These are phyloP conservation scores for Diarsia rubi DNA, from an alignment of 2,888 invertebrate species.

Conservation along the genomic window DNA sequence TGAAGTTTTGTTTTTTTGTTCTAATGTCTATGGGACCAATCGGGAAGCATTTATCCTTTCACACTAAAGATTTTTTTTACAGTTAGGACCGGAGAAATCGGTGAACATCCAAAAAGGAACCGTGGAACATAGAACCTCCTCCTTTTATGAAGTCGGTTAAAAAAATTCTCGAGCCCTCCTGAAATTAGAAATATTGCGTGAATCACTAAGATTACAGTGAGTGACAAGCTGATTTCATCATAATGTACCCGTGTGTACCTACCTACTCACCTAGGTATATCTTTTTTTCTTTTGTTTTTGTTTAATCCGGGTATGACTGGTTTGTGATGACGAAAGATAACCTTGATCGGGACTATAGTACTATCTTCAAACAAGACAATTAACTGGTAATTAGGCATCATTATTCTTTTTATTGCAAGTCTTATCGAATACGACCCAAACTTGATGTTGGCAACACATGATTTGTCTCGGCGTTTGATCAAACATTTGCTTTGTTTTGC, in stretches of 20 bases:
- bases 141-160: no score
- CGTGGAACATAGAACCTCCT: no score
- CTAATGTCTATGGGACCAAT: no score
- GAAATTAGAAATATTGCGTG: no score
- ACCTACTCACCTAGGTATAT: neutral
- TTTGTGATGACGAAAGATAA: constrained; percentile 10
- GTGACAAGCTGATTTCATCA: neutral
- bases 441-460: constrained; percentile 22
- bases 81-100: no score
- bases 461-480: neutral
- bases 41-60: no score
- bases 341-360: constrained; percentile 4
- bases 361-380: constrained; percentile 16
- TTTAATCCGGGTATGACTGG: constrained; percentile 2
- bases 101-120: no score
- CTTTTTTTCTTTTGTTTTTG: constrained; percentile 2
- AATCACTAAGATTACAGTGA: neutral
- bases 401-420: constrained; percentile 6
- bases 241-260: neutral
- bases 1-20: no score
- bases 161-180: no score
- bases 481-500: constrained; percentile 19
- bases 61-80: no score
- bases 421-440: constrained; percentile 20
- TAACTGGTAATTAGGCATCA: constrained; percentile 12